Evolutionary conservation across 2,113 vertebrate species (phyloP).

Genomic region (Campylomormyrus numenius): DNA sequence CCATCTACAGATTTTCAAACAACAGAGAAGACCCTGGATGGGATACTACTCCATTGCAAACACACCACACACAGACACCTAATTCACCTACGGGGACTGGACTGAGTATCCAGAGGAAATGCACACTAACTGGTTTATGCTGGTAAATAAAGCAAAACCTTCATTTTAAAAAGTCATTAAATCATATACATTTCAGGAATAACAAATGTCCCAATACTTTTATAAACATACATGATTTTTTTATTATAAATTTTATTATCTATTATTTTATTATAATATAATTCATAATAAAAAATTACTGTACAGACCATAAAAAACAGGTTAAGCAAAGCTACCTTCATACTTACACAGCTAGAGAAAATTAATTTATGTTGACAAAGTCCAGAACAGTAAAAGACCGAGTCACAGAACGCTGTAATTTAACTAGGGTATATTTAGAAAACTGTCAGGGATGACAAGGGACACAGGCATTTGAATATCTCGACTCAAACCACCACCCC

Average conservation of each 20-base stretch:
- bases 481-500: background rate
- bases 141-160: background rate
- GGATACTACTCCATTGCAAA: background rate
- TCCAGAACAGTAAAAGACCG: background rate
- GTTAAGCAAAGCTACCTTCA: background rate
- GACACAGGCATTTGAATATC: background rate
- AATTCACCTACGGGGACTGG: background rate
- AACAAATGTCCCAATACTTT: background rate
- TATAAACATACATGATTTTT: background rate
- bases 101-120: background rate
- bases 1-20: background rate
- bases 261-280: background rate
- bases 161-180: background rate
- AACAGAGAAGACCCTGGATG: background rate
- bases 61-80: background rate
- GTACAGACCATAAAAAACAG: background rate
- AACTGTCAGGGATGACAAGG: background rate
- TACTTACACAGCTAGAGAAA: background rate
- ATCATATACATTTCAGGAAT: background rate
- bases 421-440: background rate
- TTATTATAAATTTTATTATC: no score
- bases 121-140: background rate
- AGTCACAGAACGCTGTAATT: background rate
- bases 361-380: background rate
- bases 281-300: background rate